Evolutionary conservation across 2,888 invertebrate genomes (phyloP), one percentile per base, ranked within the genome.

Genomic region (Alentia gelatinosa): DNA sequence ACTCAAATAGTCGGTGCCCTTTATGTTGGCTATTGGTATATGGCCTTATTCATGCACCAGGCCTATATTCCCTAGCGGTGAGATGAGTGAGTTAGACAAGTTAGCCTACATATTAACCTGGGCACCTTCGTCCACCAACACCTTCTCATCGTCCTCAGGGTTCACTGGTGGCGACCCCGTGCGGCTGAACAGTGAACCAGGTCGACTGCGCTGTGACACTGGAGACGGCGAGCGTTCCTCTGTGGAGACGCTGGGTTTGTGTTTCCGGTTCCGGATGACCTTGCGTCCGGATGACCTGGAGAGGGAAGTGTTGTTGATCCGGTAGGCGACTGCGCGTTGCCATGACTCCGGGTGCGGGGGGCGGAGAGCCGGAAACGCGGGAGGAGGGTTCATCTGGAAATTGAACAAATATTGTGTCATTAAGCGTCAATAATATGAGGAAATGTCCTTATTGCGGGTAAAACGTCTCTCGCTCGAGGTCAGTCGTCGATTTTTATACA

Each of bases 51-150:
- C 5, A n/a, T 19, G 5, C 5, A 63, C n/a, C 5, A 63, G 63
- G 5, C n/a, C n/a, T 5, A 63, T 23, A 63, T 19, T n/a, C n/a
- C 5, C n/a, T 9, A 63, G 26, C 5, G 26, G 26, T 63, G 26
- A 68, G 15, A 68, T 68, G 26, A 30, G n/a, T 26, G 26, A 26
- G 68, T 68, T 30, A 68, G 68, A 68, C 30, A 68, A 68, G 68
- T 68, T 56, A 56, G 56, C 56, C 47, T 26, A n/a, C 12, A 1
- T 3, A 68, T 68, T 3, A 33, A 68, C 26, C 39, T 83, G 40
- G 39, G 39, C 40, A 83, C 83, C 83, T 83, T 83, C 83, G 19
- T 83, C 83, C n/a, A n/a, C 26, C 19, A 83, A 26, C 23, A 83
- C 83, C 19, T n/a, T 26, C 40, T 83, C 83, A 30, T 35, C 7